Conservation (phyloP, 2,888 invertebrate species). For the Tanypteryx hageni region DNA sequence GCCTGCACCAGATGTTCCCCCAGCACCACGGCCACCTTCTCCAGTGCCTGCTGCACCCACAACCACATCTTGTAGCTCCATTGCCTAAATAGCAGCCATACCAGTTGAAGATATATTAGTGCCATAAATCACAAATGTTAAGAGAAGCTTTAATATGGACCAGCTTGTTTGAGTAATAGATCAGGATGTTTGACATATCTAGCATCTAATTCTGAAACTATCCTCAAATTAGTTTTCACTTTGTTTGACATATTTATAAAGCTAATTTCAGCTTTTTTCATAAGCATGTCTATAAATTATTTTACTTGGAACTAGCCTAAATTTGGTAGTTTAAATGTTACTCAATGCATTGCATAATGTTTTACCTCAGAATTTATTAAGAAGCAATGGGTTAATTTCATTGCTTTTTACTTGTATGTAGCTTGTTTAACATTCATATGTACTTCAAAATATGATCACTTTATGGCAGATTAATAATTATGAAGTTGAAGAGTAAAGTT, state of each 20-base stretch:
- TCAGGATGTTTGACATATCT: not conserved
- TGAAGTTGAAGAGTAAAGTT: too few species aligned
- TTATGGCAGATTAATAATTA: too few species aligned
- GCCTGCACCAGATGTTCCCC: conserved; percentile 43
- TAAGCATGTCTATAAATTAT: not conserved
- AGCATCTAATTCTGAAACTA: not conserved
- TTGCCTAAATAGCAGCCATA: conserved; percentile 78
- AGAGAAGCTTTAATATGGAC: not conserved
- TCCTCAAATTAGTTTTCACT: not conserved
- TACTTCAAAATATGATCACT: not conserved
- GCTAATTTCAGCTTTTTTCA: not conserved
- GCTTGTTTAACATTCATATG: not conserved
- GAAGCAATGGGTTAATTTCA: not conserved
- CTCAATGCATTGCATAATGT: not conserved
- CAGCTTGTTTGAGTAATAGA: not conserved
- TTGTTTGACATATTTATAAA: not conserved
- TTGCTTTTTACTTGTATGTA: not conserved
- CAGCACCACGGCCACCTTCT: conserved; percentile 67
- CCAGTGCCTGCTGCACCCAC: conserved; percentile 68
- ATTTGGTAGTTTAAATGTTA: not conserved
- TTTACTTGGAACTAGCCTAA: not conserved
- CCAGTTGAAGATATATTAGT: not conserved
- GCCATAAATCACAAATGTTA: not conserved
- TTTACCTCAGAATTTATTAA: not conserved
- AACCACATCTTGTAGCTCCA: conserved; percentile 87